A percentile compares a stretch with the other conserved stretches of the same genome.
Conservation (phyloP, 2,888 invertebrate species). For the Mimumesa dahlbomi region DNA sequence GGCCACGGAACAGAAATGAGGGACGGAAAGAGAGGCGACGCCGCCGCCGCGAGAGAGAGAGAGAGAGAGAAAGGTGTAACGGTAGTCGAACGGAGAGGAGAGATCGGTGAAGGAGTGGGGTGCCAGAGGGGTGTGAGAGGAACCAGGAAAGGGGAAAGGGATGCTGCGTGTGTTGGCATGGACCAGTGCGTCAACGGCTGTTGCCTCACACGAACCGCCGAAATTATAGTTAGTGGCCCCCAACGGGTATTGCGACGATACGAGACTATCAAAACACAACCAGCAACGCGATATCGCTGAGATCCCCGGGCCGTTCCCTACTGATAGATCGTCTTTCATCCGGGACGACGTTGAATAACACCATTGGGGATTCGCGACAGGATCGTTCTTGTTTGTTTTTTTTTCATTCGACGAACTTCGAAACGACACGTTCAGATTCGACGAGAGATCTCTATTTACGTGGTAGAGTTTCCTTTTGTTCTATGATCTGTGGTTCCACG, state of each 20-base stretch:
- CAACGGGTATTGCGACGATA: conserved; percentile 67
- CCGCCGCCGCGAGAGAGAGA: conserved; percentile 51
- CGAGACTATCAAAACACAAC: conserved; percentile 47
- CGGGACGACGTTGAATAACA: too few relatives aligned
- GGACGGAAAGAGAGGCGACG: conserved; percentile 47
- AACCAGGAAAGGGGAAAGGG: conserved; percentile 74
- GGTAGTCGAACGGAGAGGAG: conserved; percentile 56
- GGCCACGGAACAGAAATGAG: conserved; percentile 20
- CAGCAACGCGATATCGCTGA: conserved; percentile 17
- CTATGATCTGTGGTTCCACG: too few relatives aligned
- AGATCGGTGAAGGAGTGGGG: conserved; percentile 69
- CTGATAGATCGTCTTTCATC: too few relatives aligned
- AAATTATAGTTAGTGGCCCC: conserved; percentile 78
- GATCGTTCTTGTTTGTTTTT: too few relatives aligned
- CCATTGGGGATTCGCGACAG: too few relatives aligned
- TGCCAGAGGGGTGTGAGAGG: conserved; percentile 68
- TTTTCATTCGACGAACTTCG: too few relatives aligned
- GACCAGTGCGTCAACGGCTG: conserved; percentile 81
- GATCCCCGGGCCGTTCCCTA: conserved; percentile 1
- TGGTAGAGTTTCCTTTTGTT: too few relatives aligned
- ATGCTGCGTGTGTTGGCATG: conserved; percentile 80
- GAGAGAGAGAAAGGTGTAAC: conserved; percentile 54
- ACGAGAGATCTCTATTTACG: not conserved
- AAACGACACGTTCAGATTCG: too few relatives aligned
- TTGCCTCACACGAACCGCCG: conserved; percentile 80